Evolutionary conservation across 2,888 invertebrate species (phyloP).

Genomic region (Anthoptus insignis): DNA sequence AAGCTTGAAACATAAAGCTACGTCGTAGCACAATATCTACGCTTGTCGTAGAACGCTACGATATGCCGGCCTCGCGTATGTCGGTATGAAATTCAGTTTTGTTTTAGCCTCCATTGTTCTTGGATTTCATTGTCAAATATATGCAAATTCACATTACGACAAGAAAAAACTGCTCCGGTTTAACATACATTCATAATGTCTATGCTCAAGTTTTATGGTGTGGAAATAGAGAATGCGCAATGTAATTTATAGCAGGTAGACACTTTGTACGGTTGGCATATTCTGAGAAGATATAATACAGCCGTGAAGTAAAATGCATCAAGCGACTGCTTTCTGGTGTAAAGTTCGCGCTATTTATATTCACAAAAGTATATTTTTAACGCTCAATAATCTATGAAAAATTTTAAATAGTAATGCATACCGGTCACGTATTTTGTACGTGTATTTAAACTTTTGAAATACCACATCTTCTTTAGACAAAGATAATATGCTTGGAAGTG

Average conservation of each 20-base stretch:
- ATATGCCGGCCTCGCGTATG: background rate
- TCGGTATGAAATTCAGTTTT: constrained; percentile 8
- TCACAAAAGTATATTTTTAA: background rate
- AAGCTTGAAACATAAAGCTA: no score
- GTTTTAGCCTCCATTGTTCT: constrained; percentile 9
- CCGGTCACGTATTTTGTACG: no score
- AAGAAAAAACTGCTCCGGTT: background rate
- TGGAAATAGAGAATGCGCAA: constrained; percentile 4
- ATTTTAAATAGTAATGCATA: no score
- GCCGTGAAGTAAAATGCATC: background rate
- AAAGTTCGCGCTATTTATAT: background rate
- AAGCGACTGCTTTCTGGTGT: background rate
- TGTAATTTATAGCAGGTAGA: constrained; percentile 7
- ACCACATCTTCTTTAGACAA: no score
- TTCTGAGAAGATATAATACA: background rate
- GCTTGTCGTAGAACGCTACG: constrained; percentile 7
- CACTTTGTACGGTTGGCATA: background rate
- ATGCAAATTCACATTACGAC: background rate
- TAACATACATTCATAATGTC: background rate
- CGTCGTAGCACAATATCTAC: background rate
- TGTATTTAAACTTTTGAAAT: no score
- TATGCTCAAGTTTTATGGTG: background rate
- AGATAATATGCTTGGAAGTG: no score
- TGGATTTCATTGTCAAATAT: constrained; percentile 12
- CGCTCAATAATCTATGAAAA: no score